Evolutionary conservation across 2,888 invertebrate genomes (phyloP).

Genomic region (Paralinhomoeus sp.): DNA sequence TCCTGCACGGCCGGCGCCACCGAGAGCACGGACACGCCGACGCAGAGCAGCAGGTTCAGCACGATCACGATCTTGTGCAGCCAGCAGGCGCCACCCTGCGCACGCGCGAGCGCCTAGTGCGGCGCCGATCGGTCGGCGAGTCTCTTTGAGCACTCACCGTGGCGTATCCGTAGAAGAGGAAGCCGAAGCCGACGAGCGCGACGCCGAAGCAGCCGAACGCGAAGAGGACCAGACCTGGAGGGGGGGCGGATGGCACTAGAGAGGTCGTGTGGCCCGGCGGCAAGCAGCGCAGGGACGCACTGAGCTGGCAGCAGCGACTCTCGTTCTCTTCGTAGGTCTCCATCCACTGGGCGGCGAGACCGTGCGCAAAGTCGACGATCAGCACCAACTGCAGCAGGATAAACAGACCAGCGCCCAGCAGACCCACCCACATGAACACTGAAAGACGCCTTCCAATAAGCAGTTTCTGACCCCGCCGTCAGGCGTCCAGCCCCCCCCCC

Average conservation of each 20-base stretch:
- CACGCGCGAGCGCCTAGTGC: background rate
- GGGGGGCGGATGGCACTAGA: background rate
- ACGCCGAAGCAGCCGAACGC: slow-evolving; percentile 59
- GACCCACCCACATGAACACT: slow-evolving; percentile 89
- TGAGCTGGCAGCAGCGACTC: slow-evolving; percentile 52
- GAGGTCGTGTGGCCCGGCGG: background rate
- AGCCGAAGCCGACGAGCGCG: slow-evolving; percentile 51
- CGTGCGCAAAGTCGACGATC: slow-evolving; percentile 93
- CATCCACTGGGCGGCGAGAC: slow-evolving; percentile 88
- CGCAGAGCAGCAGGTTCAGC: slow-evolving; percentile 68
- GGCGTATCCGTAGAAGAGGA: slow-evolving; percentile 72
- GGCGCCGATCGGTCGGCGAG: too few species aligned
- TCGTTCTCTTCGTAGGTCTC: slow-evolving; percentile 72
- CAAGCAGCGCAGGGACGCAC: slow-evolving; percentile 11
- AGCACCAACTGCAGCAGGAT: slow-evolving; percentile 85
- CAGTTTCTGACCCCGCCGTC: slow-evolving; percentile 5
- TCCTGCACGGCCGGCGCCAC: slow-evolving; percentile 80
- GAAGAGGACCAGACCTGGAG: slow-evolving; percentile 49
- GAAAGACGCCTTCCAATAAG: slow-evolving; percentile 9
- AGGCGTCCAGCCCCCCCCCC: slow-evolving; percentile 30
- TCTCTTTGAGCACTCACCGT: slow-evolving; percentile 37
- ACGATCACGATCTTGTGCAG: slow-evolving; percentile 92
- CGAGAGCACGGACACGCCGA: slow-evolving; percentile 58
- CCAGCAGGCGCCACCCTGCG: slow-evolving; percentile 36
- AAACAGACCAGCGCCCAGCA: slow-evolving; percentile 84